These are phyloP conservation scores for Apamea epomidion DNA, from an alignment of 2,888 invertebrate species.

Conservation along the genomic window DNA sequence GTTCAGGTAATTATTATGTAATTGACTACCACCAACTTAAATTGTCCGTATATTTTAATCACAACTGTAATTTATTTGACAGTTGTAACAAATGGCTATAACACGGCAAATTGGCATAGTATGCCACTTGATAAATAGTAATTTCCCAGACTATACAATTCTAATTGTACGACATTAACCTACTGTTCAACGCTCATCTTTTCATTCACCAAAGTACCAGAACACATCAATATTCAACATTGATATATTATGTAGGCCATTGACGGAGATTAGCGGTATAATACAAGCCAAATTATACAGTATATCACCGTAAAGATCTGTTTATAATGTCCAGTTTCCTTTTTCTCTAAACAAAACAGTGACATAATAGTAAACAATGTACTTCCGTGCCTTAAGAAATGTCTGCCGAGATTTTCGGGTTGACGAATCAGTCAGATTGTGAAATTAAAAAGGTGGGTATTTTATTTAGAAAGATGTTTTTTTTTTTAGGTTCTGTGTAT, in stretches of 20 bases:
- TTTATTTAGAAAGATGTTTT: slow-evolving; percentile 6
- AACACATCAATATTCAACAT: slow-evolving; percentile 28
- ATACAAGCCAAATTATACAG: slow-evolving; percentile 35
- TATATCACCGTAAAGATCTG: slow-evolving; percentile 15
- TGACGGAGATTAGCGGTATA: slow-evolving; percentile 28
- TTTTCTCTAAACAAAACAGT: slow-evolving; percentile 15
- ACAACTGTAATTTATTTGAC: neutral
- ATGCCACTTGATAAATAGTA: neutral
- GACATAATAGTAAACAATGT: slow-evolving; percentile 33
- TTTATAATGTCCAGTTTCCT: slow-evolving; percentile 38
- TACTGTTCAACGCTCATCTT: neutral
- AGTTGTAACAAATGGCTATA: neutral
- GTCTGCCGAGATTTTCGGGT: neutral
- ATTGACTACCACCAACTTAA: neutral
- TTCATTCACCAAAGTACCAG: slow-evolving; percentile 15
- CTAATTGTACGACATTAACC: neutral
- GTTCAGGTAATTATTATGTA: too few species aligned
- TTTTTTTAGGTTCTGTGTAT: neutral
- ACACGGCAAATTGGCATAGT: neutral
- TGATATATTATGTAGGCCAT: slow-evolving; percentile 22
- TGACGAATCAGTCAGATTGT: slow-evolving; percentile 22
- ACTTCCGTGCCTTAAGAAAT: slow-evolving; percentile 33
- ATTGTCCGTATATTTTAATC: neutral
- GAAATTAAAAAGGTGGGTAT: slow-evolving; percentile 24
- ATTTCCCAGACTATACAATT: neutral